Base-by-base conservation (phyloP, 1,140 invertebrate genomes). In the Protaetia brevitarsis region DNA sequence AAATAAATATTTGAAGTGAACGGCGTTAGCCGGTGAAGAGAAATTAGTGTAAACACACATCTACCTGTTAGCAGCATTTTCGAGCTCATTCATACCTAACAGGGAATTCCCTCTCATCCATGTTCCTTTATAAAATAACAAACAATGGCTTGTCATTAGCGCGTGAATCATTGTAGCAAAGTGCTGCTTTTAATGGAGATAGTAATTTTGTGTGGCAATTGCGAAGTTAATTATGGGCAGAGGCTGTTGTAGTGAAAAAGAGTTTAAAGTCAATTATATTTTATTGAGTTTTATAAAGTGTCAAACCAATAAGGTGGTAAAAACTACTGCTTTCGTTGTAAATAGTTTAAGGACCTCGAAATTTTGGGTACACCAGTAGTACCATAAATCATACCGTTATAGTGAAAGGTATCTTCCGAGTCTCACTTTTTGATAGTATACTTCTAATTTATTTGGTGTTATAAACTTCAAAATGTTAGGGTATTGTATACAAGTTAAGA, bases 31-130 rank as follows among this genome's bases (percentile, higher is more conserved):
- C 5, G 34, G 34, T 37, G 4, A 37, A 51, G 13, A 51, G 41
- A 51, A 23, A 51, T 23, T 19, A 51, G 41, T 51, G 41, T 51
- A 51, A 51, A 51, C 41, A 51, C 19, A n/a, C n/a, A 41, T 41
- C 6, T 16, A 34, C 8, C 31, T 8, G 8, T 34, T 34, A 34
- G 13, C 13, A 34, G 31, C 16, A 51, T 8, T 23, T 51, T 23
- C 19, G 19, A 34, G 16, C 41, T 51, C 41, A 51, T 51, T 51
- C 41, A 51, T 51, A 19, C 19, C 41, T 16, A 51, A 51, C 41
- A 51, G 41, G 41, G 41, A 51, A 51, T 51, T 51, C 41, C 41
- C 41, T 51, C 19, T 23, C 10, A 37, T 37, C 34, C 16, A 37
- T 16, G 41, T 51, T n/a, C n/a, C n/a, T n/a, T n/a, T n/a, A 19